Evolutionary conservation across 2,888 invertebrate genomes (phyloP).

Genomic region (Apeira syringaria): DNA sequence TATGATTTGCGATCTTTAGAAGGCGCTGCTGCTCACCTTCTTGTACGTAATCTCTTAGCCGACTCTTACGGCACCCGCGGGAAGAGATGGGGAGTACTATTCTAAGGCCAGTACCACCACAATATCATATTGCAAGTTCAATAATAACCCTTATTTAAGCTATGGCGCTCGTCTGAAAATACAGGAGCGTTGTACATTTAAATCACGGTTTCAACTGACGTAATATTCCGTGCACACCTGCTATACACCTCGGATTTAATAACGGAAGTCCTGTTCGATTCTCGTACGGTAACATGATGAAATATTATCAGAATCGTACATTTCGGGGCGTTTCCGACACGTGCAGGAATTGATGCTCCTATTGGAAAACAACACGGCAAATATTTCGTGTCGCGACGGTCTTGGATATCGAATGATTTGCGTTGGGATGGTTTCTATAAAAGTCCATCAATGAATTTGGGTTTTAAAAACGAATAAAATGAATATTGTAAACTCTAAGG

Average conservation of each 20-base stretch:
- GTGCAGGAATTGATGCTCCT: conserved; percentile 19
- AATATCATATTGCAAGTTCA: no score
- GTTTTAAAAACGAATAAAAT: no score
- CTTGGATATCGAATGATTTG: background rate
- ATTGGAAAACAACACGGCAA: conserved; percentile 24
- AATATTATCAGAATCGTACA: conserved; percentile 31
- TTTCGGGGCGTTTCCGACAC: conserved; percentile 23
- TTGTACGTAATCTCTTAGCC: no score
- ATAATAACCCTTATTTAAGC: background rate
- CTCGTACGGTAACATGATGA: conserved; percentile 31
- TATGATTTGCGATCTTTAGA: no score
- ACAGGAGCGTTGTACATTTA: conserved; percentile 11
- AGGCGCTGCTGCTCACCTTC: no score
- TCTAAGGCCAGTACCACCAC: no score
- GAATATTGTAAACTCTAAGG: no score
- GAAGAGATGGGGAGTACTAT: no score
- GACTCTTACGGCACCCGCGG: no score
- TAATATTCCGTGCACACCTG: conserved; percentile 66
- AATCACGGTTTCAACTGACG: conserved; percentile 36
- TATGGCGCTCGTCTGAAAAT: conserved; percentile 1
- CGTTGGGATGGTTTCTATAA: no score
- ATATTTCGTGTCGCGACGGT: conserved; percentile 2
- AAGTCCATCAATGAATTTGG: no score
- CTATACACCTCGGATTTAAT: conserved; percentile 66
- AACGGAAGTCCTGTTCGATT: conserved; percentile 67